These are phyloP conservation scores for Elaphurus davidianus DNA, from an alignment of 2,113 vertebrate species.

Conservation along the genomic window DNA sequence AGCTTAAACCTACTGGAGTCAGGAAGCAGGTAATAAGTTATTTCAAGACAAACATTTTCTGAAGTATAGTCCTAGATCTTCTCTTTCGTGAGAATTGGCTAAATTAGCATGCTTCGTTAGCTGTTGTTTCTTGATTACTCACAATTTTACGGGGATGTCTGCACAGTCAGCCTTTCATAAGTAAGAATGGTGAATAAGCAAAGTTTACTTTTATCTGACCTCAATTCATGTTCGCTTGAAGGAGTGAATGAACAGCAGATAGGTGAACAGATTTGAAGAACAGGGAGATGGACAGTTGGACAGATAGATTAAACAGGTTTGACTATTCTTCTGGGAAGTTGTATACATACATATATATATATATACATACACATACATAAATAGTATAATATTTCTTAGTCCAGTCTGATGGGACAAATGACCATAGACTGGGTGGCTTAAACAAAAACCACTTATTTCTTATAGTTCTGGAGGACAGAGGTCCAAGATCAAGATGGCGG, in stretches of 20 bases:
- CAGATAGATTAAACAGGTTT: neutral
- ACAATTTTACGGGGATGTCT: neutral
- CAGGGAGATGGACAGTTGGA: neutral
- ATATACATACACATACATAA: neutral
- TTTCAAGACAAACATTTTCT: neutral
- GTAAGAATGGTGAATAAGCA: neutral
- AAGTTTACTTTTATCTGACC: neutral
- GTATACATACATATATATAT: neutral
- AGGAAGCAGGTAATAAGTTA: neutral
- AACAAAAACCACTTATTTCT: neutral
- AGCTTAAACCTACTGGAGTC: neutral
- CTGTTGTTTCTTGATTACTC: neutral
- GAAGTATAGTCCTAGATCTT: neutral
- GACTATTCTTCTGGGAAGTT: neutral
- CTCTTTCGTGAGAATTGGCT: neutral
- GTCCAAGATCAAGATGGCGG: neutral
- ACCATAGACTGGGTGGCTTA: neutral
- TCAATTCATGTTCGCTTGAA: neutral
- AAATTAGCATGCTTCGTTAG: neutral
- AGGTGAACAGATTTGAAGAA: neutral
- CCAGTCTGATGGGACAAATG: neutral
- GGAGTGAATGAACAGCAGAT: neutral
- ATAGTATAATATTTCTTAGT: neutral
- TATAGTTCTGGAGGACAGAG: neutral
- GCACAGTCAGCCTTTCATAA: neutral